Evolutionary conservation across 2,888 invertebrate genomes (phyloP), one percentile per base, ranked within the genome.

Genomic region (Mythimna vitellina): DNA sequence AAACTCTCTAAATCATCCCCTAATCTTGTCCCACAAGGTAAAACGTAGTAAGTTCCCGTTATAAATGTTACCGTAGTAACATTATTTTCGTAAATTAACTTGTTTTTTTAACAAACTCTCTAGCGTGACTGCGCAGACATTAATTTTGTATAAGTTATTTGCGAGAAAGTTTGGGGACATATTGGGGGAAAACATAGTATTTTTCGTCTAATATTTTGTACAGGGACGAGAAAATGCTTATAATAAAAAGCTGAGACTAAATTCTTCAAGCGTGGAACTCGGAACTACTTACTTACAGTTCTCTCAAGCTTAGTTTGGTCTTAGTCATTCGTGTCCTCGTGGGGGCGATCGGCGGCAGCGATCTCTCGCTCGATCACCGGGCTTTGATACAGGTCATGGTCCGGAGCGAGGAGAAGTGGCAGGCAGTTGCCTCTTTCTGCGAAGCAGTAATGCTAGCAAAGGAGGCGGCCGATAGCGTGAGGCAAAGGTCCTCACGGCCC

Each of bases 61-160:
- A 25, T 7, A 61, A 56, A 77, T 78, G 57, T 78, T 78, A 29
- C 58, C 58, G 5, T 38, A 8, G 3, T n/a, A 29, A 54, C 53
- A 42, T 78, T 78, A 60, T 32, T 42, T 62, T 74, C 12, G 56
- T 57, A 62, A 77, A 74, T 77, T 70, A 68, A 57, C 56, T 77
- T 74, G 56, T 74, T 77, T 74, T 46, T 73, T 64, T 78, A 63
- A 64, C 71, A 38, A 58, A 49, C 3, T 77, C 46, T 38, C 57
- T 22, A 25, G 46, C 57, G 53, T 62, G 61, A 35, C 60, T 12
- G 25, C n/a, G 3, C 9, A 10, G 42, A 20, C 72, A 76, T 78
- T 78, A 76, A 76, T 78, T 60, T 62, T 49, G 38, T 53, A 54
- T 60, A 58, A 76, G 20, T 64, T 76, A 76, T 70, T 38, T 49